Percentiles rank a stretch among this genome's conserved stretches.
Conservation (phyloP, 1,140 invertebrate species). For the Drosophila kurseongensis region DNA sequence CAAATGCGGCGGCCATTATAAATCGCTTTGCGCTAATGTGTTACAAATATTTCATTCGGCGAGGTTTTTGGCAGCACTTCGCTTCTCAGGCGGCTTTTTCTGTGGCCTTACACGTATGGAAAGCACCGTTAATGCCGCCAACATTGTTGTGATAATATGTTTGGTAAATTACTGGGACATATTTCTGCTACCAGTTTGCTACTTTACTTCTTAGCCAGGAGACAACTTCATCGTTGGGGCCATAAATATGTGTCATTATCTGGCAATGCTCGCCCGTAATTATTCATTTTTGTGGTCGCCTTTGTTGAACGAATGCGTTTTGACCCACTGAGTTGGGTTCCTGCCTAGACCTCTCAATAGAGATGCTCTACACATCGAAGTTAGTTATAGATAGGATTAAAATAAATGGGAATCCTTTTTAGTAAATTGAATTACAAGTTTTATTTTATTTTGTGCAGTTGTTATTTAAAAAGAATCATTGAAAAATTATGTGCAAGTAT, state of each 20-base stretch:
- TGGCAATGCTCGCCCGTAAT: constrained; percentile 54
- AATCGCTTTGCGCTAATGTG: constrained; percentile 78
- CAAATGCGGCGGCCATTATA: constrained; percentile 73
- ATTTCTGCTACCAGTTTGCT: constrained; percentile 65
- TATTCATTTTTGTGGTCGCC: constrained; percentile 78
- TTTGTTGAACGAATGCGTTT: constrained; percentile 62
- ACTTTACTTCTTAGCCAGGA: constrained; percentile 41
- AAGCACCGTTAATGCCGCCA: constrained; percentile 72
- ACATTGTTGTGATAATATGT: constrained; percentile 82
- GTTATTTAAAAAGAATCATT: too few species aligned
- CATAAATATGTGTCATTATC: constrained; percentile 61
- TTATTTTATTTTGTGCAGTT: too few species aligned
- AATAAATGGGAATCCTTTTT: too few species aligned
- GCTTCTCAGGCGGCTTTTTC: constrained; percentile 11
- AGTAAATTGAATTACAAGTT: too few species aligned
- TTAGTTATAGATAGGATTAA: background rate
- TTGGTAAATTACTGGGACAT: constrained; percentile 73
- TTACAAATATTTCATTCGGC: constrained; percentile 75
- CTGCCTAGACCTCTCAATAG: constrained; percentile 20
- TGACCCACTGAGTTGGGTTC: constrained; percentile 57
- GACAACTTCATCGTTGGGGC: constrained; percentile 44
- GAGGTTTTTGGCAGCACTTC: constrained; percentile 5
- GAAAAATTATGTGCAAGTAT: too few species aligned
- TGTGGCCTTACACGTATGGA: constrained; percentile 56
- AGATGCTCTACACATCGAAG: background rate